Evolutionary conservation across 2,113 vertebrate species (phyloP).

Genomic region (Xiphophorus maculatus): DNA sequence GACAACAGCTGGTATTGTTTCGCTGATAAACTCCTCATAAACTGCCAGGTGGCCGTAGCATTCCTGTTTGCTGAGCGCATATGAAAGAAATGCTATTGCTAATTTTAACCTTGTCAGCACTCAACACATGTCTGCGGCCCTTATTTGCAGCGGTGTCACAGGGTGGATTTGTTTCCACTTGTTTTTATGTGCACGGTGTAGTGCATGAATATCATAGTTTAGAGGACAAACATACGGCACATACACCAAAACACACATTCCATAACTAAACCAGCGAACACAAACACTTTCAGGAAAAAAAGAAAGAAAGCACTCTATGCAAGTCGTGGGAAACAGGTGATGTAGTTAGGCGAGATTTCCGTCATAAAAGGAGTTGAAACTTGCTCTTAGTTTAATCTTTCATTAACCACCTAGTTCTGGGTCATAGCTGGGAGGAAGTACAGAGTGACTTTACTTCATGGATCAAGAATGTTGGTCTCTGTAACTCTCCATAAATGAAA

Average conservation of each 20-base stretch:
- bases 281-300: conserved; percentile 3
- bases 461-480: conserved; percentile 34
- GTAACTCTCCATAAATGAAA: conserved; percentile 25
- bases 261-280: background rate
- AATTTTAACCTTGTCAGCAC: background rate
- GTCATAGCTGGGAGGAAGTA: background rate
- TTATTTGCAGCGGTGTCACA: conserved; percentile 10
- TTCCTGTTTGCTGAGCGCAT: background rate
- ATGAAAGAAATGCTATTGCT: background rate
- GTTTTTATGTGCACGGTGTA: conserved; percentile 45
- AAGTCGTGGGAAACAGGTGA: conserved; percentile 57
- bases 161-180: conserved; percentile 41
- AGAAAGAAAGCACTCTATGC: background rate
- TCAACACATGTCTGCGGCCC: background rate
- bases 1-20: background rate
- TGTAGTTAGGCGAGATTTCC: conserved; percentile 11
- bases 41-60: no score
- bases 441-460: conserved; percentile 8
- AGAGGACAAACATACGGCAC: conserved; percentile 30
- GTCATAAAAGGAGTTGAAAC: conserved; percentile 14
- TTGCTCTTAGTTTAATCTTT: conserved; percentile 14
- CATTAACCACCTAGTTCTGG: conserved; percentile 9
- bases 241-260: conserved; percentile 43
- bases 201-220: conserved; percentile 42
- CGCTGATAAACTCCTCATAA: background rate